phyloP scores from a whole-genome alignment of 35 echinoderm and acorn worm genomes.

The Holothuria glaberrima region DNA sequence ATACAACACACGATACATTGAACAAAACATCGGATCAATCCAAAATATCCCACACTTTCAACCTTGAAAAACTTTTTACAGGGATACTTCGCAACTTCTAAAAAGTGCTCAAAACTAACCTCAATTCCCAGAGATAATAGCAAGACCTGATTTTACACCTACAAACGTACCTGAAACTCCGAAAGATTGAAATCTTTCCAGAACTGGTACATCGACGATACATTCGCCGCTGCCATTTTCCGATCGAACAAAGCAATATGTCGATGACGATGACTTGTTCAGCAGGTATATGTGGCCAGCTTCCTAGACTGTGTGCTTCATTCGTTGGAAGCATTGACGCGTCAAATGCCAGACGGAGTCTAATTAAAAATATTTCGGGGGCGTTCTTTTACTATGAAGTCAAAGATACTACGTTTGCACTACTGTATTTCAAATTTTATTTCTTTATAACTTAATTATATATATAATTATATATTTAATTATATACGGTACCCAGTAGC shows the following conservation, averaged over 20 bases:
- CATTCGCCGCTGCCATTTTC: conserved; percentile 99
- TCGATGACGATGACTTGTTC: conserved; percentile 32
- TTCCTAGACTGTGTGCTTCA: no score
- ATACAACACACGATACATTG: conserved; percentile 56
- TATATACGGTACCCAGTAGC: no score
- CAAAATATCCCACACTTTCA: conserved; percentile 58
- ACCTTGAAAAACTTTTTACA: background rate
- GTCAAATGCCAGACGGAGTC: no score
- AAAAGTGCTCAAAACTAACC: background rate
- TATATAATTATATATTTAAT: no score
- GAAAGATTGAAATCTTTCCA: conserved; percentile 99
- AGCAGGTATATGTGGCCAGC: no score
- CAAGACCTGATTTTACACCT: background rate
- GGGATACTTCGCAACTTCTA: background rate
- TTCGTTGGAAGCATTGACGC: no score
- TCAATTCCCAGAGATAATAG: background rate
- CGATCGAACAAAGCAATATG: conserved; percentile 61
- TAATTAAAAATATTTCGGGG: no score
- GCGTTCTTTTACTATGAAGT: no score
- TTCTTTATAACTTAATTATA: no score
- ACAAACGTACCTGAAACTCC: conserved; percentile 87
- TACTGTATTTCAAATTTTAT: no score
- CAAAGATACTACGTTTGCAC: no score
- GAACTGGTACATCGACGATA: conserved; percentile 99
- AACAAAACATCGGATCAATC: conserved; percentile 63